Conservation (phyloP, 2,113 vertebrate species). For the Suncus etruscus region DNA sequence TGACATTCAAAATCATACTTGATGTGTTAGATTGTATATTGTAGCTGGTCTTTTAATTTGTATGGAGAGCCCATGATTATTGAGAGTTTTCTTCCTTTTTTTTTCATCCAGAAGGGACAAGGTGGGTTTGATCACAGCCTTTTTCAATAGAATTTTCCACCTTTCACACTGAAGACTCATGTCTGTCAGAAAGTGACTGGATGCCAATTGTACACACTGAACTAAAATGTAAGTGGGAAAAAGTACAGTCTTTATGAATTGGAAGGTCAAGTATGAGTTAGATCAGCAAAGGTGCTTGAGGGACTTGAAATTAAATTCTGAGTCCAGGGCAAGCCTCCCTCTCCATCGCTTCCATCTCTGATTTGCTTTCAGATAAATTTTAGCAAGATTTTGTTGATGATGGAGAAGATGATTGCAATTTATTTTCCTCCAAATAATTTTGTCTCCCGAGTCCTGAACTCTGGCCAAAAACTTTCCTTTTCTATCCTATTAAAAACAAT, state of each 20-base stretch:
- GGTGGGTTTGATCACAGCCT: constrained; percentile 80
- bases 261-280: constrained; percentile 63
- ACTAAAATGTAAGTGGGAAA: constrained; percentile 83
- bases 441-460: constrained; percentile 36
- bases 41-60: constrained; percentile 65
- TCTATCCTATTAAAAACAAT: constrained; percentile 48
- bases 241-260: constrained; percentile 71
- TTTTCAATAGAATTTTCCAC: constrained; percentile 82
- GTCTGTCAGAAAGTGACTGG: constrained; percentile 87
- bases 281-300: constrained; percentile 49
- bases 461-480: constrained; percentile 23
- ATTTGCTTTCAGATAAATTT: background rate
- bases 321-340: background rate
- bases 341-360: too few relatives aligned
- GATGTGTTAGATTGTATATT: fast-evolving
- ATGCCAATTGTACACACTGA: constrained; percentile 88
- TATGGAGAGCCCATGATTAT: constrained; percentile 77
- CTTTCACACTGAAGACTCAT: constrained; percentile 88
- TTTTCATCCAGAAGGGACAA: constrained; percentile 55
- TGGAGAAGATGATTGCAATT: background rate
- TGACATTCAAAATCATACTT: constrained; percentile 9
- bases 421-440: constrained; percentile 53
- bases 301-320: constrained; percentile 29
- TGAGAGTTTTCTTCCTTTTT: constrained; percentile 54
- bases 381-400: background rate